phyloP scores from a whole-genome alignment of 2,797 vertebrate genomes.

The Halcyon leucocephala region DNA sequence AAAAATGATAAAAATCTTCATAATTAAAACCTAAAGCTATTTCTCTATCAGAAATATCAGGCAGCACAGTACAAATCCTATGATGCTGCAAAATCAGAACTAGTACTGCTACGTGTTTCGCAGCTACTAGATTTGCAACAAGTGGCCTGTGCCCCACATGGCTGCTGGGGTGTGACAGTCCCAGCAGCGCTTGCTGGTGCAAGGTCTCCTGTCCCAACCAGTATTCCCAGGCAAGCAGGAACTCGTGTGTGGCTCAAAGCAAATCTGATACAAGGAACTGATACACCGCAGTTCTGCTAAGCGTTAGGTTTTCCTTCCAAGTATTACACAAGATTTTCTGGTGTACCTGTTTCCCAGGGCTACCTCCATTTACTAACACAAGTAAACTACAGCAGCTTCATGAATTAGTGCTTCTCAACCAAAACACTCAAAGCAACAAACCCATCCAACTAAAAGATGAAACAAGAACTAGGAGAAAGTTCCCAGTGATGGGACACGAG shows the following conservation, averaged over 20 bases:
- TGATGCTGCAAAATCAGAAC: background rate
- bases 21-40: background rate
- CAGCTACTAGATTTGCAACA: background rate
- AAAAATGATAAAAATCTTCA: background rate
- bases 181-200: background rate
- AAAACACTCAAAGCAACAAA: background rate
- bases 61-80: background rate
- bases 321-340: background rate
- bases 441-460: background rate
- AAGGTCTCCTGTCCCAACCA: background rate
- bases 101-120: background rate
- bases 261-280: background rate
- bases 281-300: background rate
- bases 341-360: background rate
- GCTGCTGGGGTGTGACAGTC: background rate
- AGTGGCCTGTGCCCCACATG: background rate
- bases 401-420: background rate
- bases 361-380: background rate
- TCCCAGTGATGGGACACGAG: background rate
- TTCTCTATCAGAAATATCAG: background rate
- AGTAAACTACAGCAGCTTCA: background rate
- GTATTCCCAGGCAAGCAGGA: conserved; percentile 27
- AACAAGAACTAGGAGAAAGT: background rate
- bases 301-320: background rate
- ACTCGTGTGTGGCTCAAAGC: background rate